A percentile compares a stretch with the other conserved stretches of the same genome.
Conservation (phyloP, 37 sponge, comb jelly and placozoan genomes). For the Tethya wilhelma region DNA sequence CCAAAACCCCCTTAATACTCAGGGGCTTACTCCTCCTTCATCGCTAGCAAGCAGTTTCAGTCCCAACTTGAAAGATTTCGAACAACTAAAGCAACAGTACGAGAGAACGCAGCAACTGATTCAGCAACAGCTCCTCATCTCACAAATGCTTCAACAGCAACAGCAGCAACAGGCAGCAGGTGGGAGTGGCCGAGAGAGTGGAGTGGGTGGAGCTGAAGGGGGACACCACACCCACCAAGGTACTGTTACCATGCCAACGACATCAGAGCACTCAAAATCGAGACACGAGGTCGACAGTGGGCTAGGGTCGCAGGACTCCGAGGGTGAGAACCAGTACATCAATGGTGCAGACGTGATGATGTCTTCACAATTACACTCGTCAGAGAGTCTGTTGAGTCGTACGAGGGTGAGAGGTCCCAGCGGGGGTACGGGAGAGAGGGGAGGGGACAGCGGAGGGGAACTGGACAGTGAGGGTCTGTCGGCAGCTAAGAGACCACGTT, state of each 20-base stretch:
- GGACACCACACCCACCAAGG: background rate
- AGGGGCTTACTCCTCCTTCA: constrained; percentile 28
- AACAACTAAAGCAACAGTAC: constrained; percentile 70
- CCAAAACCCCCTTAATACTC: constrained; percentile 27
- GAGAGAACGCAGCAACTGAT: constrained; percentile 55
- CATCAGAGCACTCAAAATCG: background rate
- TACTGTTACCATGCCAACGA: background rate
- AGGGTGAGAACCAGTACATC: constrained; percentile 14
- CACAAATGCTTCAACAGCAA: constrained; percentile 25
- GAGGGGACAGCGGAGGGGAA: background rate
- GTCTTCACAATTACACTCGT: constrained; percentile 9
- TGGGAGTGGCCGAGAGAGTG: background rate
- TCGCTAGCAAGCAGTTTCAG: constrained; percentile 3
- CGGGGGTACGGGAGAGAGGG: background rate
- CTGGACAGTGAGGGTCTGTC: background rate
- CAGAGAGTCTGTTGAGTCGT: too few relatives aligned
- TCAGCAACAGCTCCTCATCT: constrained; percentile 41
- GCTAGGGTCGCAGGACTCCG: constrained; percentile 2
- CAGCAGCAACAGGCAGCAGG: constrained; percentile 19
- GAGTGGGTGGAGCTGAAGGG: background rate
- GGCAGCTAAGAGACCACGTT: background rate
- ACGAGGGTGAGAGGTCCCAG: background rate
- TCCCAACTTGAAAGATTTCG: constrained; percentile 36
- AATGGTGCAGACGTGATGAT: constrained; percentile 46
- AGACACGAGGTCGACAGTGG: constrained; percentile 4